A percentile compares a stretch with the other conserved stretches of the same genome.
phyloP scores from a whole-genome alignment of 2,797 vertebrate genomes.

The Pangasius sanitwongsei region DNA sequence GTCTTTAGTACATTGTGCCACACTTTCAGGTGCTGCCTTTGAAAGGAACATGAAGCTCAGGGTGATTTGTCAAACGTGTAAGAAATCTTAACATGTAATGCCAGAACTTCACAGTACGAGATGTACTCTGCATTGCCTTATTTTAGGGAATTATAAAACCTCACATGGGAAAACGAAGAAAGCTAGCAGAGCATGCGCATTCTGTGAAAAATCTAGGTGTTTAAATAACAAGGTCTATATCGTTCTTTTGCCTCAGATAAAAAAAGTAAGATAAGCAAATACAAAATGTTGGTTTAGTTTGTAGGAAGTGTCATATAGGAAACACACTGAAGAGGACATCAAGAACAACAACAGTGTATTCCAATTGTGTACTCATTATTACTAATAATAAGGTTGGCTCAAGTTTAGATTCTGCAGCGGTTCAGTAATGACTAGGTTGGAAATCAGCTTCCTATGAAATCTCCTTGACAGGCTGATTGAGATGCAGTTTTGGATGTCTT shows the following conservation, averaged over 20 bases:
- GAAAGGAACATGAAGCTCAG: conserved; percentile 16
- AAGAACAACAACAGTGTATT: conserved; percentile 42
- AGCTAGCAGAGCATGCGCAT: background rate
- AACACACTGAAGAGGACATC: conserved; percentile 19
- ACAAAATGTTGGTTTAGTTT: background rate
- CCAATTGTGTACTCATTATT: conserved; percentile 52
- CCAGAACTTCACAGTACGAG: conserved; percentile 11
- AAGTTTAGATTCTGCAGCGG: conserved; percentile 56
- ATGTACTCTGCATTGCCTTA: conserved; percentile 17
- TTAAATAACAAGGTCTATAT: background rate
- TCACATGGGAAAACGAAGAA: background rate
- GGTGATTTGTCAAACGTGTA: conserved; percentile 19
- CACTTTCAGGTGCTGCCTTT: conserved; percentile 7
- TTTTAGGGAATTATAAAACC: background rate
- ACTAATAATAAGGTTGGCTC: conserved; percentile 57
- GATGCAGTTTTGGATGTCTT: conserved; percentile 56
- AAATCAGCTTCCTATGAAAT: conserved; percentile 55
- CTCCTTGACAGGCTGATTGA: conserved; percentile 60
- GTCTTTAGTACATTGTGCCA: background rate
- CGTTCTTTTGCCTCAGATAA: background rate
- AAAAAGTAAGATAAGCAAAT: background rate
- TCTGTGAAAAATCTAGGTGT: background rate
- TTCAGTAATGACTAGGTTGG: conserved; percentile 57
- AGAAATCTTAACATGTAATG: background rate
- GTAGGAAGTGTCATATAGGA: background rate